Base-by-base conservation (phyloP, 2,797 vertebrate species). In the Salarias fasciatus region DNA sequence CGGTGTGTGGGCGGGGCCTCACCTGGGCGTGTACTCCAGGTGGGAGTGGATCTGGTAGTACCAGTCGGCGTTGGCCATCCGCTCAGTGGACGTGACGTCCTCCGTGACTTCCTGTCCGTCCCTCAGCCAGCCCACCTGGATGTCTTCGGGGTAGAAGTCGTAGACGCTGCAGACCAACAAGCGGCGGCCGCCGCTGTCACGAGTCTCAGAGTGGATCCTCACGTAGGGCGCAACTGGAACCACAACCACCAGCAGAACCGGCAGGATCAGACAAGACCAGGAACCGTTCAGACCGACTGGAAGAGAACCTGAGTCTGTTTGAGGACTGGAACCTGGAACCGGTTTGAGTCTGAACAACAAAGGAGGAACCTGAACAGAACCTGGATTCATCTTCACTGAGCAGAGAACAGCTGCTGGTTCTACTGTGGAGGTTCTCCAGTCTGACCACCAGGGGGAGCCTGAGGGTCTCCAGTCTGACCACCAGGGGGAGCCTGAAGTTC, bases 41-140 rank as follows among this genome's bases (percentile, higher is more conserved):
- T 89, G 29, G 0, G 91, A 90, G 62, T 91, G 64, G 2, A 87
- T 54, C 87, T 94, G 94, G 69, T 94, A 93, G 1, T 79, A 92
- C 92, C 93, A 94, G 53, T 94, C 90, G 2, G 84, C 90, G 15
- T 93, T 77, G 12, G 79, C 63, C 79, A 91, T 60, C 57, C 87
- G 69, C 0, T 73, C 83, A 1, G 74, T 85, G 30, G 71, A 69
- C 0, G 59, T 81, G 57, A 83, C 64, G 28, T 63, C 80, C 5
- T 79, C 53, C 5, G 49, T 74, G 43, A 77, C 59, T 11, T 63
- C 50, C 29, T 54, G n/a, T 40, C 67, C 75, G 53, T 86, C 49
- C 14, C 64, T 66, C 0, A 0, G 2, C 86, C 83, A 84, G 41
- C 1, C 58, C 15, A 88, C 82, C 2, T 0, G 40, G 69, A 87